These are phyloP conservation scores for Silvanus unidentatus DNA, from an alignment of 2,888 invertebrate genomes.

Conservation along the genomic window DNA sequence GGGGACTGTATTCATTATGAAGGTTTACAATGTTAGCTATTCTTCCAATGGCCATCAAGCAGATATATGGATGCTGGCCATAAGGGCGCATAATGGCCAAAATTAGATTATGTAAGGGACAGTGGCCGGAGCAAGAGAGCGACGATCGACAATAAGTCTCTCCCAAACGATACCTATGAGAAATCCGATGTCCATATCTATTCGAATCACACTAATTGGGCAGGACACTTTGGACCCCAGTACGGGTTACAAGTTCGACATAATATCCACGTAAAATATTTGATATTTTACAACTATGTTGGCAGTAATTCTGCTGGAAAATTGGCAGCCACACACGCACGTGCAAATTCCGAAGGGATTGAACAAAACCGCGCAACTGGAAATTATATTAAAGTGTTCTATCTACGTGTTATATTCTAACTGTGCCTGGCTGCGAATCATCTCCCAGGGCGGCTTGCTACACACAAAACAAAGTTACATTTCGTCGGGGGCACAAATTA, in stretches of 20 bases:
- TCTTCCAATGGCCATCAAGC: conserved; percentile 35
- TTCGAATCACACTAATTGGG: conserved; percentile 35
- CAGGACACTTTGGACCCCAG: not conserved
- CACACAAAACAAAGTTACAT: conserved; percentile 44
- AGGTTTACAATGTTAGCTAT: conserved; percentile 22
- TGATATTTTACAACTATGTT: not conserved
- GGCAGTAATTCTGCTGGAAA: conserved; percentile 39
- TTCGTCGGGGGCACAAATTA: conserved; percentile 43
- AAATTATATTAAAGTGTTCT: conserved; percentile 44
- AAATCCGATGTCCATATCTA: conserved; percentile 33
- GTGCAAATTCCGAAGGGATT: conserved; percentile 43
- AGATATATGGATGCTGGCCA: conserved; percentile 30
- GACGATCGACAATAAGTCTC: conserved; percentile 33
- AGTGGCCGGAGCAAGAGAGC: conserved; percentile 27
- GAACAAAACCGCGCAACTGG: conserved; percentile 42
- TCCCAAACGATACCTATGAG: conserved; percentile 37
- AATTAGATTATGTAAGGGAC: conserved; percentile 43
- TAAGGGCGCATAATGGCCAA: conserved; percentile 38
- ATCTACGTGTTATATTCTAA: conserved; percentile 26
- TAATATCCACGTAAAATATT: conserved; percentile 13
- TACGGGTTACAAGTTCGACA: conserved; percentile 22
- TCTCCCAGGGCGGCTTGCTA: conserved; percentile 20
- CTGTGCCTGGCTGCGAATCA: conserved; percentile 26
- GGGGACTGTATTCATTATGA: conserved; percentile 21
- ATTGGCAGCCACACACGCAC: conserved; percentile 40